These are phyloP conservation scores for Hyposmocoma kahamanoa DNA, from an alignment of 1,140 invertebrate genomes.

Conservation along the genomic window DNA sequence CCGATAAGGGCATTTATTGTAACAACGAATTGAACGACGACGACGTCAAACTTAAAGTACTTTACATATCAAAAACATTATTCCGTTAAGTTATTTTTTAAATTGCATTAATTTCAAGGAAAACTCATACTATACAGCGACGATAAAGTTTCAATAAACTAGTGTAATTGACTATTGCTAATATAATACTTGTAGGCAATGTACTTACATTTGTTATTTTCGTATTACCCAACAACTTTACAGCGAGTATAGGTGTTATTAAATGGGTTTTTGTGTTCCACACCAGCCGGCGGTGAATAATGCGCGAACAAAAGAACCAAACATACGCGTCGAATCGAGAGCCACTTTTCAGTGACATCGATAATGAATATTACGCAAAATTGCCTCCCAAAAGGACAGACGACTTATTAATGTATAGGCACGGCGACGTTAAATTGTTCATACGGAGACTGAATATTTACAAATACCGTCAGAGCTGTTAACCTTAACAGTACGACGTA, in stretches of 20 bases:
- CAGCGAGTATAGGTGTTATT: slow-evolving; percentile 35
- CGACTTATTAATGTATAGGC: too few species aligned
- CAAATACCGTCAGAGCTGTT: slow-evolving; percentile 53
- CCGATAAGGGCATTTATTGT: too few species aligned
- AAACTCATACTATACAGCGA: too few species aligned
- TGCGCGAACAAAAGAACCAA: slow-evolving; percentile 59
- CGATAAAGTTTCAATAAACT: too few species aligned
- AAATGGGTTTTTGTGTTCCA: slow-evolving; percentile 57
- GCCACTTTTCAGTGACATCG: slow-evolving; percentile 48
- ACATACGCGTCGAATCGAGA: slow-evolving; percentile 57
- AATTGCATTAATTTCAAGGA: too few species aligned
- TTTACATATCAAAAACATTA: too few species aligned
- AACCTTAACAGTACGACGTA: slow-evolving; percentile 36
- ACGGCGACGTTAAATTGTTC: slow-evolving; percentile 9
- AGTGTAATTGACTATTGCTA: too few species aligned
- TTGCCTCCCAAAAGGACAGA: too few species aligned
- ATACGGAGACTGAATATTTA: slow-evolving; percentile 41
- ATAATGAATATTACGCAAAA: slow-evolving; percentile 24
- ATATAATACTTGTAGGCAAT: too few species aligned
- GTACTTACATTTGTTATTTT: slow-evolving; percentile 14
- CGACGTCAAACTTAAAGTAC: too few species aligned
- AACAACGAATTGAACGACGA: too few species aligned
- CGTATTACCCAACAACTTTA: slow-evolving; percentile 37
- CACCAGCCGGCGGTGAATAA: slow-evolving; percentile 50
- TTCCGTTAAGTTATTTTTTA: too few species aligned